These are phyloP conservation scores for Nothoprocta pentlandii DNA, from an alignment of 2,113 vertebrate genomes.

Conservation along the genomic window DNA sequence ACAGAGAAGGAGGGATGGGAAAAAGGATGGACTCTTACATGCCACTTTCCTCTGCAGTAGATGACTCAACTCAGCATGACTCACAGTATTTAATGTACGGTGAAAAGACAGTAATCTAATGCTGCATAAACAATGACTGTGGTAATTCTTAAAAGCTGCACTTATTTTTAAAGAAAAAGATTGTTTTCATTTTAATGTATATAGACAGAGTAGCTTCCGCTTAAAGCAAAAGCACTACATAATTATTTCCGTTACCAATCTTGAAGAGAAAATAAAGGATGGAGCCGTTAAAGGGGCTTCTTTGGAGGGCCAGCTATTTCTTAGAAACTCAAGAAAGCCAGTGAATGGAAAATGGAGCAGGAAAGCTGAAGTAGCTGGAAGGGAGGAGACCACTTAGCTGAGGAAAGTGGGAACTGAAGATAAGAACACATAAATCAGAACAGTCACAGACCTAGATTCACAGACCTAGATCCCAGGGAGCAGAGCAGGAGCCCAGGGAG, in stretches of 20 bases:
- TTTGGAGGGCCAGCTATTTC: background rate
- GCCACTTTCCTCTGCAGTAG: slow-evolving; percentile 25
- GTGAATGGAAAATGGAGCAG: background rate
- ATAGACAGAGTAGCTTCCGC: background rate
- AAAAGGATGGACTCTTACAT: background rate
- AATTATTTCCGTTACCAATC: background rate
- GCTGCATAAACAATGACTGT: slow-evolving; percentile 48
- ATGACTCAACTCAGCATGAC: slow-evolving; percentile 57
- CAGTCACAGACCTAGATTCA: background rate
- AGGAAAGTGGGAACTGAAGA: background rate
- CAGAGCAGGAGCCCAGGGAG: background rate
- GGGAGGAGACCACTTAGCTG: background rate
- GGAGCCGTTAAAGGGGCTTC: background rate
- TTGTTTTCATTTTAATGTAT: background rate
- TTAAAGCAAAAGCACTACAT: background rate
- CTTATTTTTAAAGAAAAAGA: slow-evolving; percentile 13
- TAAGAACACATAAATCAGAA: background rate
- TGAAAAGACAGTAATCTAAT: slow-evolving; percentile 45
- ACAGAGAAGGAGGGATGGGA: background rate
- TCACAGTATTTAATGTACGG: slow-evolving; percentile 53
- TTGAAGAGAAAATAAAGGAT: slow-evolving; percentile 1
- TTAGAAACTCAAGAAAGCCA: background rate
- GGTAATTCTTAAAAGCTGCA: slow-evolving; percentile 52
- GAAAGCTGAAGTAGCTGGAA: background rate
- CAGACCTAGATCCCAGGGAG: background rate